Evolutionary conservation across 2,797 vertebrate species (phyloP), one percentile per base, ranked within the genome.

Genomic region (Phoeniculus purpureus): DNA sequence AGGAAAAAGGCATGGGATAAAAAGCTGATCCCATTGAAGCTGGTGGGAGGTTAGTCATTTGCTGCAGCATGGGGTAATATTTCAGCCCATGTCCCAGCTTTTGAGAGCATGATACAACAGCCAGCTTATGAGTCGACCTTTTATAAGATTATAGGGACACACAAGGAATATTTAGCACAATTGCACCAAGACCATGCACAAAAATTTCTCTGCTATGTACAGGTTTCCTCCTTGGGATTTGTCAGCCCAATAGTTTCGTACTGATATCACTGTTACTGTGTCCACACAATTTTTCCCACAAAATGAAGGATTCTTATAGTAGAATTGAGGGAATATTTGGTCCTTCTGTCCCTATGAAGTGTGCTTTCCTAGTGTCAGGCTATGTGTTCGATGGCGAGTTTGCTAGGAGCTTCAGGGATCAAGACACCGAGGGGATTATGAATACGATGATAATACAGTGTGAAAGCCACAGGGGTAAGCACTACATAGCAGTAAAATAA

Each of bases 161-260:
- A n/a, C 81, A 21, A 84, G 76, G 80, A 94, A 62, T 34, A 78
- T 94, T 92, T 83, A 82, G 60, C 76, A 95, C 66, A 87, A 22
- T 83, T 81, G 85, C 52, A 62, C 32, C 1, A 2, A 64, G 54
- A 45, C 25, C 4, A 1, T 9, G 55, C 48, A 25, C 3, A 9
- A 50, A 81, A 82, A 68, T 81, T 48, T 81, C 58, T 81, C 62
- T 34, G 34, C 22, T 66, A 6, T 43, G 22, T 22, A 2, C 26
- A 17, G 26, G 29, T 85, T 76, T 81, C n/a, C 59, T 76, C 18
- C 34, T 89, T 59, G 6, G n/a, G 25, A 19, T 86, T 27, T 72
- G 26, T 22, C 58, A 80, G 66, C 47, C 43, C 52, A 6, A 11
- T 10, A 34, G 32, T 61, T 93, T 85, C 51, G 14, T 37, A 9